Base-by-base conservation (phyloP, 2,888 invertebrate species). In the Rotaria magnacalcarata region DNA sequence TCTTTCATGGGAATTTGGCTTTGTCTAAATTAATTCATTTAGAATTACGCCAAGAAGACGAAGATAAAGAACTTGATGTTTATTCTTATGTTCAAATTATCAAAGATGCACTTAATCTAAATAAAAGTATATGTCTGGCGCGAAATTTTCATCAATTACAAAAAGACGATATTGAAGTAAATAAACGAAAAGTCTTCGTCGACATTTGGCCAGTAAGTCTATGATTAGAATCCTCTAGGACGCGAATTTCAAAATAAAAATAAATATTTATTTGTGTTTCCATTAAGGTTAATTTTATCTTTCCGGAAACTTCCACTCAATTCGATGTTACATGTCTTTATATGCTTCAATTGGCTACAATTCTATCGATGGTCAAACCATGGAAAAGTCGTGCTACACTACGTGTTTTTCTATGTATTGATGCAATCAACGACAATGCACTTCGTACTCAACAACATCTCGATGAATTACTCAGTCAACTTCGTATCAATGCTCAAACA, bases 341-440 rank as follows among this genome's bases (percentile, higher is more conserved):
- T 92, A 95, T 97, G 93, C 94, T 99, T 91, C 99, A 99, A 90
- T 92, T 99, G 88, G 96, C 97, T 0, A 97, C 97, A 88, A 97
- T 99, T 85, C 94, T 96, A 86, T 94, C 95, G 89, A 96, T 96
- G 93, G 94, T 93, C 87, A 89, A 89, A 4, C 88, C 88, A 41
- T 91, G 91, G 91, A 95, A 95, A 89, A 94, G 94, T 88, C 92
- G 95, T 88, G 92, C 92, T 16, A 93, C 94, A n/a, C 92, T 99
- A 87, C 92, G 99, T 56, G 94, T 96, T 84, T 96, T 96, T 90
- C 93, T 96, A 87, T 95, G 96, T 88, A 95, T 94, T 34, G 86
- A 85, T 80, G 85, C 84, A 11, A 84, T 84, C 34, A 86, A 74
- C 5, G 89, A 90, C 52, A 88, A 90, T 87, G 89, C 89, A 5